Base-by-base conservation (phyloP, 2,888 invertebrate species). In the Lasiommata megera region DNA sequence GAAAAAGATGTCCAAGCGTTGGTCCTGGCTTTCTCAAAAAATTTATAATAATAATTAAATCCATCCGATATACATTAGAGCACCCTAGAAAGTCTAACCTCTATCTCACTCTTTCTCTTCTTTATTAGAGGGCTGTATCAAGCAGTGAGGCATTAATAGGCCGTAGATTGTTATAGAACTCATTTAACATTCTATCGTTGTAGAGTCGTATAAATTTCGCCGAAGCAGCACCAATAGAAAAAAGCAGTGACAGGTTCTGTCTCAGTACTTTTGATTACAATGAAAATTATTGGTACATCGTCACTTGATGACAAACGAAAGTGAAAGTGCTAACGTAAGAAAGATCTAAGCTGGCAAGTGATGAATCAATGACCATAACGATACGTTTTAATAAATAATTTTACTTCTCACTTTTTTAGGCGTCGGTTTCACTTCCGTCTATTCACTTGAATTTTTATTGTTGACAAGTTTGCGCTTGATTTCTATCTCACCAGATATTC, bases 301-400 rank as follows among this genome's bases (percentile, higher is more conserved):
- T 50, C 43, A 59, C 48, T 57, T 60, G 46, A 52, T 53, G 43
- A 51, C 54, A 58, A 56, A 50, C 59, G 63, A 61, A 65, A 59
- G 65, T 56, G 67, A 66, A 67, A 67, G 66, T 60, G 40, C 36
- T 61, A 64, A 56, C 52, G 60, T 59, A 64, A 64, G 46, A 61
- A 37, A 56, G 8, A 41, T 41, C 40, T 40, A 16, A 52, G 41
- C 52, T 52, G 31, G 18, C 40, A 31, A 52, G 41, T 52, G 52
- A 31, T 52, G 52, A 52, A 52, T 41, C 52, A 52, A 52, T 52
- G 52, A 52, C 52, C 52, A 52, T 52, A 52, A 52, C 52, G 52
- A 52, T 52, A 29, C 51, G 40, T 52, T 52, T 52, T 51, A 41
- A 40, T 52, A 40, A 41, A 40, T 52, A 40, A 41, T 52, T 41